These are phyloP conservation scores for Dasyprocta punctata DNA, from an alignment of 2,113 vertebrate genomes.

Conservation along the genomic window DNA sequence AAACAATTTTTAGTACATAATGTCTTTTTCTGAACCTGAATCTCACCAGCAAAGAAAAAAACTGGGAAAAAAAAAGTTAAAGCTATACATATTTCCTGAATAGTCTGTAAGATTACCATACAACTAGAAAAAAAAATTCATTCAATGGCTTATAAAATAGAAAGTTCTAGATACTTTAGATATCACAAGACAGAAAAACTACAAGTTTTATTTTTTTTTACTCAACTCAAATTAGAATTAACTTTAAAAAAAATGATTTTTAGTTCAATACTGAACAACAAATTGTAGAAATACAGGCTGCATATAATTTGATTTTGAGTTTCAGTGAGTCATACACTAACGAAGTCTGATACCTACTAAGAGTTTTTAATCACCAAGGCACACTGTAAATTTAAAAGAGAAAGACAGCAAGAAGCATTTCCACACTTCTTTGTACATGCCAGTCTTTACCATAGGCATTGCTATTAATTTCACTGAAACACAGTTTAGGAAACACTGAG, in stretches of 20 bases:
- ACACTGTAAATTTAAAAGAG: not conserved
- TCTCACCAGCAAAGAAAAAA: conserved; percentile 47
- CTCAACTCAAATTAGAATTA: conserved; percentile 20
- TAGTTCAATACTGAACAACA: not conserved
- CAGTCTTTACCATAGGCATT: not conserved
- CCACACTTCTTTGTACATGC: not conserved
- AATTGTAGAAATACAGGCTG: not conserved
- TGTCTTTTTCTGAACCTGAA: conserved; percentile 34
- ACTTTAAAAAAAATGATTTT: not conserved
- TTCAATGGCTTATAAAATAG: not conserved
- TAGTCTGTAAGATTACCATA: not conserved
- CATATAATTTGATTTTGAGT: not conserved
- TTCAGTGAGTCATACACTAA: not conserved
- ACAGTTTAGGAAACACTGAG: not conserved
- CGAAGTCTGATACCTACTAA: not conserved
- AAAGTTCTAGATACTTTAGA: not conserved
- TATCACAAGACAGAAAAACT: not conserved
- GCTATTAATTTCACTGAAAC: not conserved
- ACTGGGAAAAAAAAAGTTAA: conserved; percentile 14
- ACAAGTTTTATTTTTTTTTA: not conserved
- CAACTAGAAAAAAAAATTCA: not conserved
- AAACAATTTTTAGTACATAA: not conserved
- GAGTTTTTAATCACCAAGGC: not conserved
- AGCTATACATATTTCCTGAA: not conserved
- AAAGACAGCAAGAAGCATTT: not conserved